These are phyloP conservation scores for Argya squamiceps DNA, from an alignment of 2,797 vertebrate genomes.

Conservation along the genomic window DNA sequence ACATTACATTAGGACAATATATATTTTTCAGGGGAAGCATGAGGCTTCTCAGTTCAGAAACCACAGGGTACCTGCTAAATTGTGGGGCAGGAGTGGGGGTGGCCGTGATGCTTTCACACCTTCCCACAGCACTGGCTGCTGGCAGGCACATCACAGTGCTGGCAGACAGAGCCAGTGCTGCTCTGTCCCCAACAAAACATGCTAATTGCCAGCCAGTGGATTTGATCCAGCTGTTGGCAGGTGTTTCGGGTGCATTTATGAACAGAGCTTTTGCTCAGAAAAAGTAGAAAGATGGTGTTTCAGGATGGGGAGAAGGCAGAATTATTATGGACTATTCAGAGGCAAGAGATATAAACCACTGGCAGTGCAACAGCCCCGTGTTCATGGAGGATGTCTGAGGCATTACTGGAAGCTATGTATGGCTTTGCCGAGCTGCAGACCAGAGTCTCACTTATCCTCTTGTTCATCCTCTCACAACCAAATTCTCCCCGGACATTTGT, in stretches of 20 bases:
- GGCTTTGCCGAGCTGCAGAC: background rate
- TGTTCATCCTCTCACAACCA: background rate
- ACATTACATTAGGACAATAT: background rate
- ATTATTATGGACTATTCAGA: background rate
- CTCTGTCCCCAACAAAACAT: background rate
- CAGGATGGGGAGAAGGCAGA: background rate
- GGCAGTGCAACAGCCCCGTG: accelerated
- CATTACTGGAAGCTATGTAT: background rate
- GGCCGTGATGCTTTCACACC: background rate
- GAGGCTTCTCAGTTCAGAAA: background rate
- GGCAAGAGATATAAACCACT: background rate
- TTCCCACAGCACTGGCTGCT: background rate
- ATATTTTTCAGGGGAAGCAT: background rate
- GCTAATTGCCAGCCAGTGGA: background rate
- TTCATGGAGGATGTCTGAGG: background rate
- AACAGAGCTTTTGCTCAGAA: background rate
- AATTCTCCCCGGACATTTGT: background rate
- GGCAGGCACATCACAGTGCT: background rate
- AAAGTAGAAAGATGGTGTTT: background rate
- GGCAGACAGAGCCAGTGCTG: background rate
- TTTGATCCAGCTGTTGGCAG: constrained; percentile 6
- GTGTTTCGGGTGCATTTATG: background rate
- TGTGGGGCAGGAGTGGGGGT: background rate
- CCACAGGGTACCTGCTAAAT: background rate
- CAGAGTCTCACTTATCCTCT: background rate